These are phyloP conservation scores for Lasioglossum calceatum DNA, from an alignment of 2,888 invertebrate genomes.

Conservation along the genomic window DNA sequence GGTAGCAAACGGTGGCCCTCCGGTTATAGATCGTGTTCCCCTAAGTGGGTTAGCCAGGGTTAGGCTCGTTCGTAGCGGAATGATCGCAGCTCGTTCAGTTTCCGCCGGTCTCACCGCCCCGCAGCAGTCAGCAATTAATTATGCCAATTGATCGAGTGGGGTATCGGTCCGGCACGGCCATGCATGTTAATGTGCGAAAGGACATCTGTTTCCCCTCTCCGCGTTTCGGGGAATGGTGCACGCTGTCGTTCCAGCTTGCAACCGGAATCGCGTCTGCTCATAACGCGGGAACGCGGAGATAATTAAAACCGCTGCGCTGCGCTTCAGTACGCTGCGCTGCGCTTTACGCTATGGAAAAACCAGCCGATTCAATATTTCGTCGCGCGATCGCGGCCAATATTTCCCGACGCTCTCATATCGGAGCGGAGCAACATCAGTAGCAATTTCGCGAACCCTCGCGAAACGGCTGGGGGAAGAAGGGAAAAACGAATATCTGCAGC, in stretches of 20 bases:
- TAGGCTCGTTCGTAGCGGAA: constrained; percentile 44
- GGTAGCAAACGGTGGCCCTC: background rate
- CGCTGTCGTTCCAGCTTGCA: background rate
- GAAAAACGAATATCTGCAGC: constrained; percentile 22
- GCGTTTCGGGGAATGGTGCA: background rate
- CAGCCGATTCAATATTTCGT: constrained; percentile 5
- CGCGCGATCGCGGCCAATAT: background rate
- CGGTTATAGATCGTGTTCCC: background rate
- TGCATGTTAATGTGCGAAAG: constrained; percentile 77
- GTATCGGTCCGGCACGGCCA: constrained; percentile 70
- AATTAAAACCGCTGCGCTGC: constrained; percentile 38
- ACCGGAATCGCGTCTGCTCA: constrained; percentile 24
- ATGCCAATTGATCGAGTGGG: constrained; percentile 78
- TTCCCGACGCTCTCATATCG: constrained; percentile 6
- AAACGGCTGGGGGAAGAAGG: constrained; percentile 2
- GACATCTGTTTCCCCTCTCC: constrained; percentile 72
- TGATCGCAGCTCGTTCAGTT: constrained; percentile 59
- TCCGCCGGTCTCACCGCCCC: constrained; percentile 49
- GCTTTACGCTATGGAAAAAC: background rate
- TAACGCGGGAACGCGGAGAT: background rate
- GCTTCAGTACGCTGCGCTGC: background rate
- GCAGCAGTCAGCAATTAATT: constrained; percentile 75
- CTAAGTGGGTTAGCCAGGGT: constrained; percentile 65
- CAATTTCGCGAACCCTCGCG: constrained; percentile 10
- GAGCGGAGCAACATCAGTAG: background rate